Evolutionary conservation across 2,113 vertebrate species (phyloP).

Genomic region (Symphodus melops): DNA sequence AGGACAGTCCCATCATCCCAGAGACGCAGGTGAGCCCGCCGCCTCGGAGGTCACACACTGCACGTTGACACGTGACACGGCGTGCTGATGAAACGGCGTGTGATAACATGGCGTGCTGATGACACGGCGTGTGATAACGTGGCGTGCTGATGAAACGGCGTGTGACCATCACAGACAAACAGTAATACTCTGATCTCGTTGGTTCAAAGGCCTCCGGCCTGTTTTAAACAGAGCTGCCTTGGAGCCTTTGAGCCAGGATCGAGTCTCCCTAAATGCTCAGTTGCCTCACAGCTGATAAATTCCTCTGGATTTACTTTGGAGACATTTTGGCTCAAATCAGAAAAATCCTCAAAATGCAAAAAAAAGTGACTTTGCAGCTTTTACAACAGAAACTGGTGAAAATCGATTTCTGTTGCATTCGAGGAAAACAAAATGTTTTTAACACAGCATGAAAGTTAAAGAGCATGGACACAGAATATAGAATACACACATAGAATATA

Average conservation of each 20-base stretch:
- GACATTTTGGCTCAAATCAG: constrained; percentile 51
- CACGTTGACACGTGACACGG: too few relatives aligned
- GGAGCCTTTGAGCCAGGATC: constrained; percentile 66
- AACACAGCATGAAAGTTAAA: too few relatives aligned
- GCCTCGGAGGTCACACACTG: too few relatives aligned
- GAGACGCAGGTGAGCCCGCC: constrained; percentile 92
- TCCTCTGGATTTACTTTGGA: constrained; percentile 56
- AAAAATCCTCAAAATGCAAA: constrained; percentile 53
- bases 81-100: too few relatives aligned
- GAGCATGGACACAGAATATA: too few relatives aligned
- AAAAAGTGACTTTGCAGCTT: constrained; percentile 43
- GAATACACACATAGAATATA: too few relatives aligned
- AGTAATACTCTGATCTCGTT: constrained; percentile 52
- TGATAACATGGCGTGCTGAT: too few relatives aligned
- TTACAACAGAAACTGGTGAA: background rate
- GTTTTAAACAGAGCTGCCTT: constrained; percentile 54
- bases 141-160: too few relatives aligned
- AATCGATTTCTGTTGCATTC: constrained; percentile 8
- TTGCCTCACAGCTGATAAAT: constrained; percentile 66
- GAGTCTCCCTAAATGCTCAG: constrained; percentile 68
- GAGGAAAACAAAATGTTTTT: constrained; percentile 1
- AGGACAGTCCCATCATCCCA: constrained; percentile 95
- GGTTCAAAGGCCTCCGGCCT: constrained; percentile 31
- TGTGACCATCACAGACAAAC: constrained; percentile 20
- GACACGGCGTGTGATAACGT: too few relatives aligned